These are phyloP conservation scores for Leuciscus waleckii DNA, from an alignment of 2,797 vertebrate genomes.

Conservation along the genomic window DNA sequence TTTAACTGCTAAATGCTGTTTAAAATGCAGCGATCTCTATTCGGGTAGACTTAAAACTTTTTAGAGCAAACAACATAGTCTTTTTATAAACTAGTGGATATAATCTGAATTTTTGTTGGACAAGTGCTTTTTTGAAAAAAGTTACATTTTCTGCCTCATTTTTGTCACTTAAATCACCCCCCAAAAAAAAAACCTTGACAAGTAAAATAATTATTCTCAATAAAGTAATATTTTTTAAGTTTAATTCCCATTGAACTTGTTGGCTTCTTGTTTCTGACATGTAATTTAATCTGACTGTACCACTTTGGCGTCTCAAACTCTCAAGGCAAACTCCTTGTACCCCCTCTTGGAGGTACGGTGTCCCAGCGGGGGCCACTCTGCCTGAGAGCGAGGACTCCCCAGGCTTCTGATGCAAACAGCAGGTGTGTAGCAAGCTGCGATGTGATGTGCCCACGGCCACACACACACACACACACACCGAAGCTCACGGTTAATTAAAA, in stretches of 20 bases:
- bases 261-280: conserved; percentile 12
- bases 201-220: background rate
- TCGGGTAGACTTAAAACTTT: background rate
- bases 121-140: background rate
- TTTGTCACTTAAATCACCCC: background rate
- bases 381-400: conserved; percentile 16
- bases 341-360: conserved; percentile 12
- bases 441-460: conserved; percentile 44
- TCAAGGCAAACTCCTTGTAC: conserved; percentile 3
- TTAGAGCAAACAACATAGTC: background rate
- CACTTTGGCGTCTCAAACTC: conserved; percentile 4
- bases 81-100: background rate
- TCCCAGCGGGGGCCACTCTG: conserved; percentile 24
- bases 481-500: conserved; percentile 47
- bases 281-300: conserved; percentile 10
- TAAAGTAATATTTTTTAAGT: conserved; percentile 1
- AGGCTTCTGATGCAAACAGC: conserved; percentile 48
- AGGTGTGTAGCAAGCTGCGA: conserved; percentile 51
- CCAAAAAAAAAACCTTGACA: background rate
- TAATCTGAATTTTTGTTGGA: background rate
- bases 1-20: background rate
- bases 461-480: conserved; percentile 26
- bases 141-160: background rate
- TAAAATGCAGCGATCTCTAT: background rate
- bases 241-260: background rate